Evolutionary conservation across 37 sponge, comb jelly and placozoan genomes (phyloP).

Genomic region (Ephydatia muelleri): DNA sequence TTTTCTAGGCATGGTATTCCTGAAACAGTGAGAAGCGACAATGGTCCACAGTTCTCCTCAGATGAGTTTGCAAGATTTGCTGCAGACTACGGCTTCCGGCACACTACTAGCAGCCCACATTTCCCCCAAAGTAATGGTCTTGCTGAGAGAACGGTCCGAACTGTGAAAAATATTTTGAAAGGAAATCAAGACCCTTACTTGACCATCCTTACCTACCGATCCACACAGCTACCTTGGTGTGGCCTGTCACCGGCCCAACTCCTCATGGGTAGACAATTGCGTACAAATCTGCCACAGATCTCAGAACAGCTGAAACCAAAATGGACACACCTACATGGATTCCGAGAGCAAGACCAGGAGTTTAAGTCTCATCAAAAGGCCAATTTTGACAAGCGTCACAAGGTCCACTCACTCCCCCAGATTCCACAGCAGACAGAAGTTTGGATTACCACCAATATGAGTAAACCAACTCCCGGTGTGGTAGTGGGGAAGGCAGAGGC

Average conservation of each 20-base stretch:
- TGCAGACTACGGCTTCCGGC: conserved; percentile 8
- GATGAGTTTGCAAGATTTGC: conserved; percentile 21
- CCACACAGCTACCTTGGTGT: conserved; percentile 67
- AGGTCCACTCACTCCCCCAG: background rate
- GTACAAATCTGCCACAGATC: conserved; percentile 20
- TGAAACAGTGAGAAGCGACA: conserved; percentile 17
- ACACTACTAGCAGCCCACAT: conserved; percentile 42
- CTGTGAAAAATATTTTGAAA: conserved; percentile 33
- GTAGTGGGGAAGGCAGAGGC: background rate
- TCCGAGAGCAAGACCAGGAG: conserved; percentile 5
- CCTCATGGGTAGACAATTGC: conserved; percentile 60
- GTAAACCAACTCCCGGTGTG: background rate
- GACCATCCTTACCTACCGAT: conserved; percentile 29
- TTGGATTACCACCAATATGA: conserved; percentile 31
- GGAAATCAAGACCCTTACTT: conserved; percentile 21
- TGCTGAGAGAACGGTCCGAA: conserved; percentile 33
- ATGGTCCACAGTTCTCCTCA: conserved; percentile 45
- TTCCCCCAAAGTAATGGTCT: conserved; percentile 52
- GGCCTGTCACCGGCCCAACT: conserved; percentile 48
- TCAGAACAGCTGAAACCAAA: conserved; percentile 11
- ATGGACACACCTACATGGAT: conserved; percentile 42
- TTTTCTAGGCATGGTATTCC: conserved; percentile 48
- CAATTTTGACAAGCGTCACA: conserved; percentile 44
- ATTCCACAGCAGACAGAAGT: conserved; percentile 37
- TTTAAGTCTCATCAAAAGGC: conserved; percentile 36